Base-by-base conservation (phyloP, 2,888 invertebrate species). In the Ophion ventricosus region DNA sequence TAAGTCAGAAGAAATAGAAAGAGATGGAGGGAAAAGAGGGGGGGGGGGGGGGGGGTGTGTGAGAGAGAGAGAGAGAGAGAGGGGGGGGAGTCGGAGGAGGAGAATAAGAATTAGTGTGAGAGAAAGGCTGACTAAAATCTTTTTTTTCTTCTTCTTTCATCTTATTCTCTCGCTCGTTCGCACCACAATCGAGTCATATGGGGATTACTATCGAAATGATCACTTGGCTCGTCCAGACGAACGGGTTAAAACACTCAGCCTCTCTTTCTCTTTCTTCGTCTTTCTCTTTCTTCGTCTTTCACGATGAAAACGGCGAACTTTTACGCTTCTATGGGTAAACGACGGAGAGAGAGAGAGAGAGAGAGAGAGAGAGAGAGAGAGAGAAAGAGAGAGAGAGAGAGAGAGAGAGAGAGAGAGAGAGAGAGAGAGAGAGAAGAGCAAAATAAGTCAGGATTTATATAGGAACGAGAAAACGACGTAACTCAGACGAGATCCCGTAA, bases 141-240 rank as follows among this genome's bases (percentile, higher is more conserved):
- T 57, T 29, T 59, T 57, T 67, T 59, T 49, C 29, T 57, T 67
- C 49, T 49, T 59, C 26, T 26, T 29, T 35, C 17, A 26, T 54
- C 1, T 61, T 43, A 25, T 77, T 78, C 78, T 73, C 70, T 74
- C 54, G 56, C 49, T 75, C 79, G 69, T 83, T 79, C 14, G 66
- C 70, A 70, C 70, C 54, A 56, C 40, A 59, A 84, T 61, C 11
- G 57, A 75, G 64, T 72, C 54, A 66, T 23, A 59, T 17, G 67
- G n/a, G 66, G 49, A 74, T 74, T 66, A 54, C 75, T 84, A 84
- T 82, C 56, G 79, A 59, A 72, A 79, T 84, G 82, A 84, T 72
- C 84, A 82, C 82, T 84, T 84, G 82, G 61, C 66, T 82, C 75
- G 79, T 82, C 79, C 81, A 84, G 84, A 84, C 81, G 77, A 59